phyloP scores from a whole-genome alignment of 2,113 vertebrate genomes.

The Upupa epops region DNA sequence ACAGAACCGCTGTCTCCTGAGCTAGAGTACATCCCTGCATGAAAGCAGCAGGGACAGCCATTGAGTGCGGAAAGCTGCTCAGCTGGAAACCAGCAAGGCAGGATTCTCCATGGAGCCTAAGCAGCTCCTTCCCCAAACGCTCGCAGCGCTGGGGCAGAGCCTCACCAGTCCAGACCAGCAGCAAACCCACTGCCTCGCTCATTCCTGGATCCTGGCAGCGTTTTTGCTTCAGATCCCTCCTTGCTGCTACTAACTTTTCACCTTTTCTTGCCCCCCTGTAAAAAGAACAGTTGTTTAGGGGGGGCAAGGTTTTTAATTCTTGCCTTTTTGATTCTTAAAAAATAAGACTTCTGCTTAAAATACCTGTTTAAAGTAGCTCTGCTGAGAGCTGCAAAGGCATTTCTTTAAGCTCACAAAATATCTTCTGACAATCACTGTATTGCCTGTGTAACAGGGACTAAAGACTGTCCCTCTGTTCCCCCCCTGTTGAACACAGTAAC shows the following conservation, averaged over 20 bases:
- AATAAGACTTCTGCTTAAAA: not conserved
- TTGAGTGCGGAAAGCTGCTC: conserved; percentile 61
- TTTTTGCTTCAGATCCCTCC: not conserved
- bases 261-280: no score
- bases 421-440: not conserved
- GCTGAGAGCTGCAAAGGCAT: not conserved
- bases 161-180: fast-evolving
- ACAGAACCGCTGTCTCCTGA: conserved; percentile 48
- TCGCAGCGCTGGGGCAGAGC: fast-evolving
- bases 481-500: not conserved
- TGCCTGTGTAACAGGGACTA: not conserved
- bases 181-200: not conserved
- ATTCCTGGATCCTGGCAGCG: fast-evolving
- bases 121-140: conserved; percentile 48
- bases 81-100: conserved; percentile 63
- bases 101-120: conserved; percentile 68
- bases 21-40: conserved; percentile 57
- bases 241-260: not conserved
- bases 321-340: not conserved
- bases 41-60: conserved; percentile 62
- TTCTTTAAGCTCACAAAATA: not conserved
- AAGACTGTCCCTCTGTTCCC: not conserved
- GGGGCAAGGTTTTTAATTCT: not conserved
- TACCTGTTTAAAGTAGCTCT: not conserved
- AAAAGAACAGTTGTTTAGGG: not conserved